Percentiles rank a stretch among this genome's conserved stretches.
These are phyloP conservation scores for Osmoderma eremita DNA, from an alignment of 2,888 invertebrate species.

Conservation along the genomic window DNA sequence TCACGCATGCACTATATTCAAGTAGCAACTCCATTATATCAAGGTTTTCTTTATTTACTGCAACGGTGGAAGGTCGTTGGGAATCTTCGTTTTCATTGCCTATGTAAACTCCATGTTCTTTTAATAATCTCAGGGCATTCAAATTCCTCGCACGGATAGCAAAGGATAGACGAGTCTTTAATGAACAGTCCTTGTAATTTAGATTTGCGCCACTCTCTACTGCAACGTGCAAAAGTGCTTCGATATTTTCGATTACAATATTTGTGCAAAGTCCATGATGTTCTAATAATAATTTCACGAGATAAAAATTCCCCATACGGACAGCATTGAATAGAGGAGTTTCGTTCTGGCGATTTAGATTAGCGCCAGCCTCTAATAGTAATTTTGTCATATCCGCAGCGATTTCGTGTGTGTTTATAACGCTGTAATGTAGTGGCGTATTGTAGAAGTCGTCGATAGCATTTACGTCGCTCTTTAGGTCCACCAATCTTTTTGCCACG, in stretches of 20 bases:
- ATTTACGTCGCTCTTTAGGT: background rate
- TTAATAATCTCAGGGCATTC: too few species aligned
- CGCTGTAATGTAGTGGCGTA: slow-evolving; percentile 1
- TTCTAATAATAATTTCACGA: background rate
- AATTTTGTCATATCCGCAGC: too few species aligned
- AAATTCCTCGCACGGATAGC: background rate
- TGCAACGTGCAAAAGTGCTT: too few species aligned
- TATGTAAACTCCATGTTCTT: too few species aligned
- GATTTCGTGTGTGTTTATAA: background rate
- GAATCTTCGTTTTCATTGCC: too few species aligned
- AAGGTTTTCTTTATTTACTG: too few species aligned
- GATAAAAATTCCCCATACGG: background rate
- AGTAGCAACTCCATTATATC: too few species aligned
- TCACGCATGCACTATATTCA: too few species aligned
- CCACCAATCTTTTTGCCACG: background rate
- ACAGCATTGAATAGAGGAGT: background rate
- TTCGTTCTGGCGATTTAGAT: background rate
- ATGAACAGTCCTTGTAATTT: background rate
- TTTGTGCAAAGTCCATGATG: background rate
- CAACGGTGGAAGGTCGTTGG: too few species aligned
- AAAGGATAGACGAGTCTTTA: too few species aligned
- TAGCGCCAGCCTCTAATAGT: too few species aligned
- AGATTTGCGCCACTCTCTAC: background rate
- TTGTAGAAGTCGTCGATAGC: background rate
- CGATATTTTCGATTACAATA: background rate